A percentile compares a stretch with the other conserved stretches of the same genome.
Conservation (phyloP, 37 sponge, comb jelly and placozoan species). For the Geodia barretti region DNA sequence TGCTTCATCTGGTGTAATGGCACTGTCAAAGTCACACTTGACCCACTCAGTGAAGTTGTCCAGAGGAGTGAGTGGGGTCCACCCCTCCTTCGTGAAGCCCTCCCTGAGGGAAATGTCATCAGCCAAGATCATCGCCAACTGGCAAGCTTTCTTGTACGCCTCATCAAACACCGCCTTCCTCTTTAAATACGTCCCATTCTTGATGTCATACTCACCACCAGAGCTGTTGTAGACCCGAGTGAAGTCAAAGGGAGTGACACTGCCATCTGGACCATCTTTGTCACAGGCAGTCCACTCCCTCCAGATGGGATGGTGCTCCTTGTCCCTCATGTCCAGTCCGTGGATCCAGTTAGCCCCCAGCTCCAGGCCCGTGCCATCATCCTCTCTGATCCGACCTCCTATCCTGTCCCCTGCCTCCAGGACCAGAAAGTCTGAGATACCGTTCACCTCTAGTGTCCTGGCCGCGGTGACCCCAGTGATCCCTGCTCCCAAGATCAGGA, state of each 20-base stretch:
- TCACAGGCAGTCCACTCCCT: too few species aligned
- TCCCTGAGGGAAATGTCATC: slow-evolving; percentile 30
- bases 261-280: too few species aligned
- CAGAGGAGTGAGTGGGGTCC: slow-evolving; percentile 17
- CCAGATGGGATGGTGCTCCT: slow-evolving; percentile 27
- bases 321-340: slow-evolving; percentile 14
- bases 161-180: too few species aligned
- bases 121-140: too few species aligned
- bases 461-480: slow-evolving; percentile 68
- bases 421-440: slow-evolving; percentile 51
- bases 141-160: too few species aligned
- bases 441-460: slow-evolving; percentile 49
- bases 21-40: slow-evolving; percentile 22
- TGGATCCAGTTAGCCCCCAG: slow-evolving; percentile 61
- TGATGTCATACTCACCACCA: too few species aligned
- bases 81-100: slow-evolving; percentile 17
- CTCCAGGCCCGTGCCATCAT: too few species aligned
- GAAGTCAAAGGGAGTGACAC: too few species aligned
- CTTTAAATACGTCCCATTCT: too few species aligned
- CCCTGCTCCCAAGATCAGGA: slow-evolving; percentile 73
- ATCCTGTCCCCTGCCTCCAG: slow-evolving; percentile 47
- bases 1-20: background rate
- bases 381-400: slow-evolving; percentile 70
- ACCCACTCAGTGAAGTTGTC: slow-evolving; percentile 42
- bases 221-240: too few species aligned